Evolutionary conservation across 2,797 vertebrate genomes (phyloP), one percentile per base, ranked within the genome.

Genomic region (Lithobates pipiens): DNA sequence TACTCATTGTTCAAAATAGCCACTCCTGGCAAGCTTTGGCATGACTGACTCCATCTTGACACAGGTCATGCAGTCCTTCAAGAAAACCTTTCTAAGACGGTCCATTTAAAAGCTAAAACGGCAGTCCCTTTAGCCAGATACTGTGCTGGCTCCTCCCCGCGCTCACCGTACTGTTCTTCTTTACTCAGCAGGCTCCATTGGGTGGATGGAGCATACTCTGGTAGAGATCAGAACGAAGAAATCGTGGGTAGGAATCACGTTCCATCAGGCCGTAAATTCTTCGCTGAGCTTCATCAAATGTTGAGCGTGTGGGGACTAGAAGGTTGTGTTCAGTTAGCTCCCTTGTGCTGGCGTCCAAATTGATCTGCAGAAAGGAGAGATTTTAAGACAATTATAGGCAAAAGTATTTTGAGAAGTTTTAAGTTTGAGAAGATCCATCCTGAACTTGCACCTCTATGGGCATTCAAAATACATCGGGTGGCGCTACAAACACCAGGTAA

Each of bases 181-280:
- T 36, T 15, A 15, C 34, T 83, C 80, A 87, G 69, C 85, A 83
- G 8, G 85, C 80, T 36, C 89, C 89, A 2, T 90, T 90, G 9
- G 80, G 68, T 27, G 88, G 73, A 13, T 88, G 50, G 2, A 94
- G 89, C 75, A 96, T 82, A 10, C 90, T 87, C 72, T 91, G 90
- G 92, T 96, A 97, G 85, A 95, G 76, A 50, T 85, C 75, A 3
- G 95, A 96, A 84, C 96, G 95, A 3, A 97, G 93, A 89, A 97
- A 97, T 25, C 96, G 94, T 0, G 95, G 95, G 82, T 95, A 96
- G 46, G 95, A 96, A 89, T 96, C 95, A 1, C 89, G 91, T 89
- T 97, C 96, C 91, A 97, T 93, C 3, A 97, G 92, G 0, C 92
- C 92, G 83, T 91, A 95, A 89, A 97, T 95, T 32, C 96, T 93